Evolutionary conservation across 2,888 invertebrate species (phyloP).

Genomic region (Lydus trimaculatus): DNA sequence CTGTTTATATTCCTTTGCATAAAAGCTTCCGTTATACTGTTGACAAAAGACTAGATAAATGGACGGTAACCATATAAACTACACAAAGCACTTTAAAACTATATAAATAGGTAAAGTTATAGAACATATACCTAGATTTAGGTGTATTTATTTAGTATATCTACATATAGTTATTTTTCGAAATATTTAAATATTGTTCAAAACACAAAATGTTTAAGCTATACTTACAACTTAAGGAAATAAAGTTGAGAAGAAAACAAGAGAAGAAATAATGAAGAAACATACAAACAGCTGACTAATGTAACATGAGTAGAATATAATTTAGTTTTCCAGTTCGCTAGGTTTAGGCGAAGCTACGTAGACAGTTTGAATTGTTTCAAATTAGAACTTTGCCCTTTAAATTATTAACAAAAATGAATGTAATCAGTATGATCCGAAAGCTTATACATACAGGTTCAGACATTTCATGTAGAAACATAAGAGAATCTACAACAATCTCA

Average conservation of each 20-base stretch:
- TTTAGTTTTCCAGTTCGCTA: constrained; percentile 6
- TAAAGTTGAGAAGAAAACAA: background rate
- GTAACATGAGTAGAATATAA: background rate
- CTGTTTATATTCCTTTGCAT: background rate
- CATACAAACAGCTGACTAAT: constrained; percentile 1
- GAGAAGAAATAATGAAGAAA: background rate
- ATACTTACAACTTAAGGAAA: background rate
- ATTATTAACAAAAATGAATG: background rate
- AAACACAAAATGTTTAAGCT: background rate
- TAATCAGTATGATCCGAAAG: background rate
- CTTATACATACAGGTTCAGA: no score
- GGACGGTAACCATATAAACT: background rate
- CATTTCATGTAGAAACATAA: no score
- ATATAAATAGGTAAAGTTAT: background rate
- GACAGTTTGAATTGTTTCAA: background rate
- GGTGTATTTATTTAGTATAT: background rate
- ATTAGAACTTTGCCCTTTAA: constrained; percentile 1
- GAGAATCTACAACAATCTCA: no score
- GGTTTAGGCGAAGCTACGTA: background rate
- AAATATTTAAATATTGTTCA: background rate
- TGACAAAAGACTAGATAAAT: background rate
- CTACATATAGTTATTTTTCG: background rate
- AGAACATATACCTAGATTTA: background rate
- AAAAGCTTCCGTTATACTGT: background rate
- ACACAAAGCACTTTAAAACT: background rate